phyloP scores from a whole-genome alignment of 2,113 vertebrate genomes.

The Corythaeola cristata region DNA sequence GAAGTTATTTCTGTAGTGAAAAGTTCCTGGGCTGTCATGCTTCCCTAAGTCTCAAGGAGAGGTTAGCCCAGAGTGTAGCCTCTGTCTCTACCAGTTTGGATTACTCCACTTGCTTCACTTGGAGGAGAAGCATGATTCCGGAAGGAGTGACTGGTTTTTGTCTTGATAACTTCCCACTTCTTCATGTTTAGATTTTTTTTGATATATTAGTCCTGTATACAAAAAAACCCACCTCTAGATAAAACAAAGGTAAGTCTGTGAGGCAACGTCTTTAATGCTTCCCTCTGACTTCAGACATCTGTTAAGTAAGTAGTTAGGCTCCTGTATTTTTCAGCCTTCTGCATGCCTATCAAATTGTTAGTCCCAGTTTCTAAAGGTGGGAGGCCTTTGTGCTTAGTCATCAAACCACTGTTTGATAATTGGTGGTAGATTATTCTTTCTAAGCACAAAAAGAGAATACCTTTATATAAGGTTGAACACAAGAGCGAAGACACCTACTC shows the following conservation, averaged over 20 bases:
- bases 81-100: neutral
- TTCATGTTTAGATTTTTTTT: neutral
- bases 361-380: neutral
- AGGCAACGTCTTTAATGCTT: neutral
- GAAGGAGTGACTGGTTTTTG: neutral
- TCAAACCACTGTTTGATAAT: neutral
- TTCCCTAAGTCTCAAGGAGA: neutral
- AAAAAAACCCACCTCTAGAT: neutral
- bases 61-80: neutral
- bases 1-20: neutral
- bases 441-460: neutral
- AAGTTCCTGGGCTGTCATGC: neutral
- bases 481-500: neutral
- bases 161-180: neutral
- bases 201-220: neutral
- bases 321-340: neutral
- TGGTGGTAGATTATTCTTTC: neutral
- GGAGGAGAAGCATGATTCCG: neutral
- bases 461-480: neutral
- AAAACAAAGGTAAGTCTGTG: neutral
- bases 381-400: neutral
- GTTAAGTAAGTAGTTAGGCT: neutral
- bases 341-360: neutral
- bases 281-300: neutral
- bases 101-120: rapidly evolving